Conservation (phyloP, 2,888 invertebrate species). For the Conomelus anceps region DNA sequence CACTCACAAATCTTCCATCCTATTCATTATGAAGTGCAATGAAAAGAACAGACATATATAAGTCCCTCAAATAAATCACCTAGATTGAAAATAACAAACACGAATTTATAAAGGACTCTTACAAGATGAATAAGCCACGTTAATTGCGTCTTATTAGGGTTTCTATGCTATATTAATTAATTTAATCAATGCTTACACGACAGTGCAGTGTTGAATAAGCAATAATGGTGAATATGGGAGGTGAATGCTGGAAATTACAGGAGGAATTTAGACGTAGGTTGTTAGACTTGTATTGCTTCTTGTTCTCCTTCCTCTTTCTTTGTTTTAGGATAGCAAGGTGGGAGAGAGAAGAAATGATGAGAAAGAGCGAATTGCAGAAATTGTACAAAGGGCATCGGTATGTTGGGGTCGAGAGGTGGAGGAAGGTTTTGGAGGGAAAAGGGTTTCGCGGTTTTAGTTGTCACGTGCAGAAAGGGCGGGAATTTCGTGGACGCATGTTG, state of each 20-base stretch:
- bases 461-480: neutral
- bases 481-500: neutral
- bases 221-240: conserved; percentile 16
- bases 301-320: neutral
- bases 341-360: neutral
- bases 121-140: neutral
- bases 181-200: neutral
- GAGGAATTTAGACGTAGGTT: neutral
- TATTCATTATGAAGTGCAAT: neutral
- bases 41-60: neutral
- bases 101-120: neutral
- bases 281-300: neutral
- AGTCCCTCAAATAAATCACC: neutral
- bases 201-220: conserved; percentile 12
- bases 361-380: neutral
- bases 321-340: neutral
- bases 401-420: neutral
- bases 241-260: neutral
- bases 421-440: neutral
- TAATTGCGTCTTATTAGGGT: neutral
- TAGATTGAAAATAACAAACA: neutral
- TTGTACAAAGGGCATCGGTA: neutral
- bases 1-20: neutral
- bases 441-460: neutral
- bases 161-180: neutral